A percentile compares a stretch with the other conserved stretches of the same genome.
phyloP scores from a whole-genome alignment of 2,797 vertebrate genomes.

The Mormyrus proboscirostris region DNA sequence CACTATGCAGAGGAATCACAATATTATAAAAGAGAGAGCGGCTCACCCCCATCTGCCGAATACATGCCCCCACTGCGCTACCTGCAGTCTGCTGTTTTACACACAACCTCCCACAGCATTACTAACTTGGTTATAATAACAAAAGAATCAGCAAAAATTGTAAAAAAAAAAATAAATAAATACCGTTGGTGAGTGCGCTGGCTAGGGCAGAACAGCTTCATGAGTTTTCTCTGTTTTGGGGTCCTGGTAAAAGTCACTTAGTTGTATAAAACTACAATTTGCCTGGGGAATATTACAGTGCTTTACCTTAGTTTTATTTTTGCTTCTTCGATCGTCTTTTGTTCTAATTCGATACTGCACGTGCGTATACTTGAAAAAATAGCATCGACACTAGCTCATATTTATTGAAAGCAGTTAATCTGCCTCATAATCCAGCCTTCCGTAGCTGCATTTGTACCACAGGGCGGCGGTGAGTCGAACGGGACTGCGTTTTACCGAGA shows the following conservation, averaged over 20 bases:
- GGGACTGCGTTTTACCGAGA: background rate
- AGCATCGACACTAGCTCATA: background rate
- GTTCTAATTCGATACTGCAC: background rate
- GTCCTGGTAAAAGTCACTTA: background rate
- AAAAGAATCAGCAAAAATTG: background rate
- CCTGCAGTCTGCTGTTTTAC: background rate
- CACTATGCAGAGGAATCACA: background rate
- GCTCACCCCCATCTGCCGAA: background rate
- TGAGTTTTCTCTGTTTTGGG: background rate
- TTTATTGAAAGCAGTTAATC: background rate
- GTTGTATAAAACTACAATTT: background rate
- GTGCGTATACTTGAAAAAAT: background rate
- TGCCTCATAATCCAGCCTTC: background rate
- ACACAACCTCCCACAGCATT: background rate
- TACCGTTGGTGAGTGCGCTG: background rate
- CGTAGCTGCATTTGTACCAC: background rate
- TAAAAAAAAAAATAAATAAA: background rate
- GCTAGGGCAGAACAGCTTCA: background rate
- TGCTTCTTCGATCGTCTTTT: background rate
- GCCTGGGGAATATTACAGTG: background rate
- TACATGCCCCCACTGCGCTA: background rate
- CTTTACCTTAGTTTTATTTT: background rate
- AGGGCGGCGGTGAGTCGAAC: background rate
- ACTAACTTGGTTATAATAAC: background rate
- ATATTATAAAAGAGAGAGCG: background rate